Evolutionary conservation across 2,888 invertebrate genomes (phyloP).

Genomic region (Eremobia ochroleuca): DNA sequence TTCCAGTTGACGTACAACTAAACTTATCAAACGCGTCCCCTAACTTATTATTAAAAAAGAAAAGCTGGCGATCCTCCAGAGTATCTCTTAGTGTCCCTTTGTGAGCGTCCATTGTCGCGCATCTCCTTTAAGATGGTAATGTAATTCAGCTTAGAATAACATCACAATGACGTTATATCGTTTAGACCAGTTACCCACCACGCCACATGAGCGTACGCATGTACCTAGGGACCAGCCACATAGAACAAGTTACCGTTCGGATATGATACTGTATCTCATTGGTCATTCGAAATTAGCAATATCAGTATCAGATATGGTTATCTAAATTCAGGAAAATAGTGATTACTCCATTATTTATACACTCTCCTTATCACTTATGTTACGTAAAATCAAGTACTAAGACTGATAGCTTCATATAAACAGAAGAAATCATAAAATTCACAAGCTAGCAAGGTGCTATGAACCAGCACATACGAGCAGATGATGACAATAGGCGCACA

Average conservation of each 20-base stretch:
- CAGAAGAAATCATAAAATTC: constrained; percentile 31
- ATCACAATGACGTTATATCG: constrained; percentile 69
- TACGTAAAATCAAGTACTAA: constrained; percentile 57
- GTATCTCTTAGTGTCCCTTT: constrained; percentile 74
- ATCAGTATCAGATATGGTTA: constrained; percentile 53
- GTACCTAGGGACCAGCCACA: constrained; percentile 22
- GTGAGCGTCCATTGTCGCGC: constrained; percentile 74
- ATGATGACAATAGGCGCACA: constrained; percentile 62
- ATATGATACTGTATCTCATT: constrained; percentile 44
- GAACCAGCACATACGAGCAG: constrained; percentile 48
- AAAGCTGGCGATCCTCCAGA: constrained; percentile 56
- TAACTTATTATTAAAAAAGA: constrained; percentile 46
- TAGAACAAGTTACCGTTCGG: constrained; percentile 37
- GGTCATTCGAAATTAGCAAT: constrained; percentile 34
- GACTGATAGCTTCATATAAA: constrained; percentile 26
- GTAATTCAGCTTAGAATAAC: constrained; percentile 79
- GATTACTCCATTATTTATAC: constrained; percentile 49
- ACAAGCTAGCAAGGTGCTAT: constrained; percentile 31
- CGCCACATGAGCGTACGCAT: constrained; percentile 38
- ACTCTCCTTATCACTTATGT: constrained; percentile 40
- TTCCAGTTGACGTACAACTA: constrained; percentile 32
- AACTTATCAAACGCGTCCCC: constrained; percentile 52
- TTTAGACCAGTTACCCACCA: constrained; percentile 62
- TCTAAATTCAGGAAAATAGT: constrained; percentile 54
- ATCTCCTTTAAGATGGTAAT: constrained; percentile 84